phyloP scores from a whole-genome alignment of 1,140 invertebrate species.

The Magallana angulata region DNA sequence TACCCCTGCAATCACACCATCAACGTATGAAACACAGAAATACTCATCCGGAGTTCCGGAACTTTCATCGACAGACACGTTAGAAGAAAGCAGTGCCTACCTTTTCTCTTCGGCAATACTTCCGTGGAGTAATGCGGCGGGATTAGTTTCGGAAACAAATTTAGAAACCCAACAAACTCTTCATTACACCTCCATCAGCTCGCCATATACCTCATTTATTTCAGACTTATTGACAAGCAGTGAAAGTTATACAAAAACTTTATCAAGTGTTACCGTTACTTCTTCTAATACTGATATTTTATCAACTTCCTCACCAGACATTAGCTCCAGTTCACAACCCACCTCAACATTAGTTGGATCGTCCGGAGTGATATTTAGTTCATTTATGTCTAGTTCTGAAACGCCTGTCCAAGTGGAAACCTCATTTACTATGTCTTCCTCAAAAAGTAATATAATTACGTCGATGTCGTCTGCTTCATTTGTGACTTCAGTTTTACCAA shows the following conservation, averaged over 20 bases:
- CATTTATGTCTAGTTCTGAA: neutral
- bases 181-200: neutral
- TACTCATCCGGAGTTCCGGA: conserved; percentile 5
- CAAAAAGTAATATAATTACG: neutral
- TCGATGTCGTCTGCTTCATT: neutral
- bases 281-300: neutral
- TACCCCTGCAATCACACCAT: conserved; percentile 2
- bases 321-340: neutral
- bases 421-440: neutral
- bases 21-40: neutral
- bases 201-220: neutral
- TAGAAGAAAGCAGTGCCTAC: conserved; percentile 1
- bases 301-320: neutral
- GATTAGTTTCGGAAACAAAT: conserved; percentile 23
- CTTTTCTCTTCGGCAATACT: conserved; percentile 15
- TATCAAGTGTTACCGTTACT: neutral
- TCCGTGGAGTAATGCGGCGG: conserved; percentile 8
- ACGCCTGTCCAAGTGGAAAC: neutral
- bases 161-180: conserved; percentile 13
- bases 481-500: neutral
- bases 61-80: neutral
- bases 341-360: neutral
- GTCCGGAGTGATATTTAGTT: neutral
- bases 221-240: conserved; percentile 9
- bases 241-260: neutral